Percentiles rank a stretch among this genome's conserved stretches.
Conservation (phyloP, 2,797 vertebrate genomes). For the Acanthornis magna region DNA sequence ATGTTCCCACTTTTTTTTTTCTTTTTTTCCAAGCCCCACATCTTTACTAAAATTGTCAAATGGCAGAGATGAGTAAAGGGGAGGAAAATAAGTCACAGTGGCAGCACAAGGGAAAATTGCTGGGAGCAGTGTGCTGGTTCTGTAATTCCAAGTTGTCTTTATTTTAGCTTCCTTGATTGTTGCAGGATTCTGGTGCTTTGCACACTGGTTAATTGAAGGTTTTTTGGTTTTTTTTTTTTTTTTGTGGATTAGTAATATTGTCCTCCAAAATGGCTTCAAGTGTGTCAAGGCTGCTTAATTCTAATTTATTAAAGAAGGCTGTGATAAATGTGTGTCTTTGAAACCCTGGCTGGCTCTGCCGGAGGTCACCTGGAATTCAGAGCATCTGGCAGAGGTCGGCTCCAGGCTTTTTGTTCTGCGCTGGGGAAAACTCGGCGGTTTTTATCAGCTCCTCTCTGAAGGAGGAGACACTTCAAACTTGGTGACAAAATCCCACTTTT, state of each 20-base stretch:
- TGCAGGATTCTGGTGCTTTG: not conserved
- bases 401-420: not conserved
- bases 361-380: constrained; percentile 39
- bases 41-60: not conserved
- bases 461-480: not conserved
- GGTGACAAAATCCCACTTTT: not conserved
- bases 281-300: not conserved
- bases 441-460: not conserved
- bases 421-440: not conserved
- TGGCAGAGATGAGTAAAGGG: not conserved
- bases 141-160: not conserved
- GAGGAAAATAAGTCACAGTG: not conserved
- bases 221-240: not conserved
- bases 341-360: not conserved
- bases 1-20: not conserved
- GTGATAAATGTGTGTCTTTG: not conserved
- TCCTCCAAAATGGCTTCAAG: not conserved
- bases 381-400: constrained; percentile 4
- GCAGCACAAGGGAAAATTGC: not conserved
- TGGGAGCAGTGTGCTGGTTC: not conserved
- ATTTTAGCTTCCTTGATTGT: not conserved
- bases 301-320: not conserved
- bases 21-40: not conserved
- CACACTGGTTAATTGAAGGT: not conserved
- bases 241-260: not conserved